Base-by-base conservation (phyloP, 1,140 invertebrate genomes). In the Campoletis sonorensis region DNA sequence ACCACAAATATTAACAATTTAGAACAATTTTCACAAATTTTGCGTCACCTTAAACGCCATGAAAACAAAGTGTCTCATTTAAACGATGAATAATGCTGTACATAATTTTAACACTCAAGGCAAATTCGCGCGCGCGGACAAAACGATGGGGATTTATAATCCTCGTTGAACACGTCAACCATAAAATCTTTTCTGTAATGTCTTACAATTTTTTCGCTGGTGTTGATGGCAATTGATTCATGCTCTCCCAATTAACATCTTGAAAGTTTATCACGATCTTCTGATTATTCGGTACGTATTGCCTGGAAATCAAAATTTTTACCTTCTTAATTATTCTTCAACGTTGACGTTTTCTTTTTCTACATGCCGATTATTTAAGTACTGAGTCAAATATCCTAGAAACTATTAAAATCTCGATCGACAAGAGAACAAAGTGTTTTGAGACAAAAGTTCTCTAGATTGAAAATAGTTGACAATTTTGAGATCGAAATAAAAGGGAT, bases 191-290 rank as follows among this genome's bases (percentile, higher is more conserved):
- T 45, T 23, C 4, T 11, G 5, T 45, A 45, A 45, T 10, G 40
- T 45, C 40, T 8, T 1, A 45, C 13, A 3, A 13, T 30, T 81
- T 68, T 84, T 88, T 90, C 0, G 68, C 30, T 61, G 92, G 91
- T 27, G 89, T 91, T 72, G 84, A 75, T 67, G 91, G 89, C 72
- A 91, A 70, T 85, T 94, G 93, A 81, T 84, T 90, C 88, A 92
- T 92, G 64, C 91, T 81, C 86, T 93, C 93, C 91, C 90, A 92
- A 84, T 94, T 89, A 71, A 94, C 93, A 85, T 93, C 90, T 85
- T 83, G 88, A 88, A 97, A 96, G 84, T 96, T 94, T 82, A 97
- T 96, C 23, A 94, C 92, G 84, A 97, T 94, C 91, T 94, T 90
- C 18, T 92, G 86, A 79, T 91, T 89, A 83, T 93, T 93, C 83